Conservation (phyloP, 92 coral and sea anemone species). For the Anthopleura xanthogrammica region DNA sequence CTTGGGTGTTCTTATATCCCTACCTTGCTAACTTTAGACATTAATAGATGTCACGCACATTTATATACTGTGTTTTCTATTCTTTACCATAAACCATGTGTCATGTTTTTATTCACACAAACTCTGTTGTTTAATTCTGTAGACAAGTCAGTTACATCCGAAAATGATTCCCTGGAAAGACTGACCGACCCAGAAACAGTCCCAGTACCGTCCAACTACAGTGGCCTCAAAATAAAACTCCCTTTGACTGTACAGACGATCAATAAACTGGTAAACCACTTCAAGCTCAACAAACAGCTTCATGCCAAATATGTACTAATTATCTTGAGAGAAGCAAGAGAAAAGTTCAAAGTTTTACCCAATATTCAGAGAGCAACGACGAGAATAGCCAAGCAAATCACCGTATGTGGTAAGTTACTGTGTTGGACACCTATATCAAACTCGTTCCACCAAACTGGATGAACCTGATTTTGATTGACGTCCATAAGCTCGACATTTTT, state of each 20-base stretch:
- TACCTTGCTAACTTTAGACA: too few relatives aligned
- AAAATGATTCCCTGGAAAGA: slow-evolving; percentile 39
- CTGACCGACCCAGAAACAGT: slow-evolving; percentile 79
- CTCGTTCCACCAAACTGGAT: neutral
- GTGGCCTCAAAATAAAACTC: slow-evolving; percentile 69
- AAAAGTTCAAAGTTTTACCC: slow-evolving; percentile 71
- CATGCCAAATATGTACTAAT: slow-evolving; percentile 84
- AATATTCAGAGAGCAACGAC: slow-evolving; percentile 79
- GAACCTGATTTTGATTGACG: too few relatives aligned
- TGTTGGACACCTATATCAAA: neutral
- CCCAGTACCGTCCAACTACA: slow-evolving; percentile 61
- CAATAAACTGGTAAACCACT: slow-evolving; percentile 63
- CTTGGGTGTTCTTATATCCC: too few relatives aligned
- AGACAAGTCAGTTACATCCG: slow-evolving; percentile 36
- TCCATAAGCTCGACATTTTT: too few relatives aligned
- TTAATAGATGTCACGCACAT: too few relatives aligned
- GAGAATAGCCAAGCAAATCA: slow-evolving; percentile 82
- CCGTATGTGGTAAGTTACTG: slow-evolving; percentile 81
- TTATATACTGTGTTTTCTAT: too few relatives aligned
- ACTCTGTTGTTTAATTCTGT: neutral
- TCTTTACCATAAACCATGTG: too few relatives aligned
- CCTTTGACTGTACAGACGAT: slow-evolving; percentile 71
- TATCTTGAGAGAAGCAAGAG: slow-evolving; percentile 78
- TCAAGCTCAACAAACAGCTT: slow-evolving; percentile 69
- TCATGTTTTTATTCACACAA: too few relatives aligned